Evolutionary conservation across 1,140 invertebrate species (phyloP).

Genomic region (Anadara kagoshimensis): DNA sequence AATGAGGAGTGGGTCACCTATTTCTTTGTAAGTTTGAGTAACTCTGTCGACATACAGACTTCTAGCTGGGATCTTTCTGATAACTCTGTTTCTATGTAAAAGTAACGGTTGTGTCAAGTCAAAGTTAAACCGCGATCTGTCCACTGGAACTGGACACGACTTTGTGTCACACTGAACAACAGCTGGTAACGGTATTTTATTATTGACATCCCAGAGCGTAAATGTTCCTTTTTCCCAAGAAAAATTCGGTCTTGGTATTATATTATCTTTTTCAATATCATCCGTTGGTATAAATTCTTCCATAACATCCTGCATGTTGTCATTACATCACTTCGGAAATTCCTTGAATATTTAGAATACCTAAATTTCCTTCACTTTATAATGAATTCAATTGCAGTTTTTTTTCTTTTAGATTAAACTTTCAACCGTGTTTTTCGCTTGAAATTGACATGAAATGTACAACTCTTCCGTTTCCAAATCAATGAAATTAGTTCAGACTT

Average conservation of each 20-base stretch:
- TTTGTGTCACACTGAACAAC: constrained; percentile 52
- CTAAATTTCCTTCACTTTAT: no score
- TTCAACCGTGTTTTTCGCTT: no score
- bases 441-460: no score
- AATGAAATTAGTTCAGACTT: no score
- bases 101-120: constrained; percentile 57
- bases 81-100: constrained; percentile 55
- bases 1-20: constrained; percentile 55
- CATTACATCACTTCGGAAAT: no score
- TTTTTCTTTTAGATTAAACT: no score
- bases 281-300: no score
- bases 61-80: constrained; percentile 54
- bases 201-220: constrained; percentile 42
- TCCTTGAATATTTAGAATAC: no score
- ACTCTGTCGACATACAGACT: constrained; percentile 40
- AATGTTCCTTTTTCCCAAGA: constrained; percentile 42
- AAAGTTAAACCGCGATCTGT: constrained; percentile 45
- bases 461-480: no score
- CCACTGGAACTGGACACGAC: constrained; percentile 30
- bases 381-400: no score
- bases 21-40: constrained; percentile 35
- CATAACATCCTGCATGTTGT: no score
- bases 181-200: constrained; percentile 48
- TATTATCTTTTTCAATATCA: no score
- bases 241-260: neutral